These are phyloP conservation scores for Tetropium fuscum DNA, from an alignment of 2,888 invertebrate species.

Conservation along the genomic window DNA sequence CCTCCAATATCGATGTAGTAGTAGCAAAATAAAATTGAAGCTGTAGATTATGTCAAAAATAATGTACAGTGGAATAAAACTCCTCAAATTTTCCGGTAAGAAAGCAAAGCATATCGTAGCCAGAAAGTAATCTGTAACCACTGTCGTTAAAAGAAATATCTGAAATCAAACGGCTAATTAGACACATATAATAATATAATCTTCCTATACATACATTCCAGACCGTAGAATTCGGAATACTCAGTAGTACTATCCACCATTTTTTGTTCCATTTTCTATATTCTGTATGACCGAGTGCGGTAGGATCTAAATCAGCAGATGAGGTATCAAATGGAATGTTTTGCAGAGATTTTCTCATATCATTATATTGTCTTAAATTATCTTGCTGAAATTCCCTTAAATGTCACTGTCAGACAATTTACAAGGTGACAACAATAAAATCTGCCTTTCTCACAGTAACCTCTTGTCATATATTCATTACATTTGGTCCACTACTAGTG, in stretches of 20 bases:
- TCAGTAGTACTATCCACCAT: not conserved
- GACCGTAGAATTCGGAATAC: slow-evolving; percentile 10
- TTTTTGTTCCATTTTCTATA: not conserved
- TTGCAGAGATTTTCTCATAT: not conserved
- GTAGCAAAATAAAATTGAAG: slow-evolving; percentile 28
- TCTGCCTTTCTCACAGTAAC: too few species aligned
- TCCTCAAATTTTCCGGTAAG: not conserved
- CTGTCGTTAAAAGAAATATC: slow-evolving; percentile 24
- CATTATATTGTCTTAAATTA: not conserved
- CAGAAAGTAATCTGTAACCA: slow-evolving; percentile 28
- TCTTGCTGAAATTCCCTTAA: not conserved
- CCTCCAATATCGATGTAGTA: slow-evolving; percentile 33
- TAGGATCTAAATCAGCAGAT: not conserved
- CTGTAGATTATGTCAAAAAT: slow-evolving; percentile 37
- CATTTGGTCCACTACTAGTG: too few species aligned
- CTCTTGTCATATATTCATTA: too few species aligned
- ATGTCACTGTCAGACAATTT: not conserved
- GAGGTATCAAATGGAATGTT: not conserved
- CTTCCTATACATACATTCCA: slow-evolving; percentile 26
- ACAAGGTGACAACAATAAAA: too few species aligned
- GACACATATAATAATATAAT: not conserved
- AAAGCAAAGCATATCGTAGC: slow-evolving; percentile 26
- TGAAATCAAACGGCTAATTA: slow-evolving; percentile 11
- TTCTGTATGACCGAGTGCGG: not conserved
- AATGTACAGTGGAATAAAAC: slow-evolving; percentile 24